Evolutionary conservation across 2,797 vertebrate genomes (phyloP), one percentile per base, ranked within the genome.

Genomic region (Argya squamiceps): DNA sequence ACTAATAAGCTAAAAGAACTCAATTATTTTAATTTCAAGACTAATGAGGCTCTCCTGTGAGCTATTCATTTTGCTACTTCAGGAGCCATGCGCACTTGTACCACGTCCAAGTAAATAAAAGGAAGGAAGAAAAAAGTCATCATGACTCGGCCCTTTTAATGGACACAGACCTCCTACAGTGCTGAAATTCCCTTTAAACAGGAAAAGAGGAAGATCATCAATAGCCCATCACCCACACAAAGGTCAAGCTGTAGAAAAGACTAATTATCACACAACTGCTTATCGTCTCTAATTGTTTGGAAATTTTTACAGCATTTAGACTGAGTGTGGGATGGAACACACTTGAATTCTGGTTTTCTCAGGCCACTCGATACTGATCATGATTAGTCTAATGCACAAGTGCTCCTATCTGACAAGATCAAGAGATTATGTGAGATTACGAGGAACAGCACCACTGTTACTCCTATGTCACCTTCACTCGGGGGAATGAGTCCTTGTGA

Each of bases 1-100:
- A 52, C 91, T 95, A 95, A 96, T 70, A 89, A 68, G 69, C 84
- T 93, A 89, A 96, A 97, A 94, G 74, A 96, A 96, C 69, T 60
- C 71, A 52, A 85, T 91, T 90, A 91, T 92, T 85, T 88, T 90
- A 82, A 93, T 89, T 82, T 86, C 71, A 94, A 89, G 80, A 92
- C 92, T 96, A 97, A 95, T 12, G 11, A 97, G 82, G 75, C 79
- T 76, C 56, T 93, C 70, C 58, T 82, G 59, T 56, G 92, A 93
- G 81, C 65, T 81, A 67, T 89, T 95, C 67, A 63, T 92, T 94
- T 88, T 62, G 36, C 59, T 88, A 29, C 80, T 91, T 91, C 46
- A 84, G 79, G 49, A 93, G 39, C 89, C 71, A 37, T 52, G 76
- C 0, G 18, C 80, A 86, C 69, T 97, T 96, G 55, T 88, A 82